Evolutionary conservation across 37 sponge, comb jelly and placozoan species (phyloP), one percentile per base, ranked within the genome.

Genomic region (Ianthella basta): DNA sequence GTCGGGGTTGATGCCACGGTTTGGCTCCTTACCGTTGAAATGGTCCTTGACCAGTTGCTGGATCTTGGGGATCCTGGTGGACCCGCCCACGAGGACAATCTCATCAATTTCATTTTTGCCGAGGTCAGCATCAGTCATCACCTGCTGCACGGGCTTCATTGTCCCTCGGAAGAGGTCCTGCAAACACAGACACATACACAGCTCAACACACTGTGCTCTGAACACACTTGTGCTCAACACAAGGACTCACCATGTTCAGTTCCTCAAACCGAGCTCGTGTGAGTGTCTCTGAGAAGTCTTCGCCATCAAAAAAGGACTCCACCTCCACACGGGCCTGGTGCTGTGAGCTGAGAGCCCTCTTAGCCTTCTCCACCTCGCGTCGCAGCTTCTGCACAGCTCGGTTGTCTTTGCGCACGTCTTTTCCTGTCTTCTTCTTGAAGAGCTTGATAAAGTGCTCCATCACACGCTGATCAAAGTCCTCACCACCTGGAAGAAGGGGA

Each of bases 401-500:
- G 80, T 96, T 96, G 95, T 98, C 89, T 1, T 90, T 84, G 23
- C 95, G 82, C 81, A 98, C 89, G 72, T 98, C 99, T 74, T 94
- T 98, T 61, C 97, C 97, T 16, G 91, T 94, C 85, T 98, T 98
- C 94, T 98, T 98, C 90, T 98, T 98, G 97, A 92, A 98, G 56
- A 98, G 91, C 87, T 98, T 98, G 90, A 98, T 95, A 79, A 98
- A 98, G 80, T 98, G 97, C 63, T 98, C 99, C 99, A 98, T 98
- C 5, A 98, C 99, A 20, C 94, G 63, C 82, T 98, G 97, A 63
- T 98, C 99, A 83, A 98, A 98, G 85, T 98, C 99, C 72, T 98
- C 97, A 36, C 99, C 99, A 82, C 99, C 93, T 88, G 78, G 0
- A 53, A 34, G 40, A 61, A 40, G 32, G 16, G 24, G 55, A 74